A percentile compares a stretch with the other conserved stretches of the same genome.
phyloP scores from a whole-genome alignment of 2,888 invertebrate species.

The Patella depressa region DNA sequence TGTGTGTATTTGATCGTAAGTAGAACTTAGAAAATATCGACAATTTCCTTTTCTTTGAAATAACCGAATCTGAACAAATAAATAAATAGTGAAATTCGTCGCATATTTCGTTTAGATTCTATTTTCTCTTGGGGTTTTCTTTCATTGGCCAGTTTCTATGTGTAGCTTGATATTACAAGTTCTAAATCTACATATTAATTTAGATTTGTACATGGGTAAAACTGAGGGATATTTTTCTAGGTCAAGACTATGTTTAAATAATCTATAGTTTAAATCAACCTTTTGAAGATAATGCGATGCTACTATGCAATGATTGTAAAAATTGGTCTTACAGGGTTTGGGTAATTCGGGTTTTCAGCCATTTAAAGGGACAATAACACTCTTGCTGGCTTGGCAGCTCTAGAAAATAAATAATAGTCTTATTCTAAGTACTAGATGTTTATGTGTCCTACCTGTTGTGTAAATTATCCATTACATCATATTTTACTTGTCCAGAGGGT shows the following conservation, averaged over 20 bases:
- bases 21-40: neutral
- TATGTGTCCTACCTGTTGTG: no score
- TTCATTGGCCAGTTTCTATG: neutral
- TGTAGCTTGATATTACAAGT: neutral
- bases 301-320: neutral
- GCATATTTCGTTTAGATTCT: neutral
- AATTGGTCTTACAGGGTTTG: neutral
- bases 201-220: neutral
- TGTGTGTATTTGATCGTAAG: neutral
- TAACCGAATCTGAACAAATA: neutral
- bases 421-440: no score
- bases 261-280: neutral
- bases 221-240: neutral
- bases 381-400: no score
- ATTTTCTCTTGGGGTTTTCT: neutral
- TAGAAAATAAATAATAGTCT: no score
- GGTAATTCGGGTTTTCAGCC: neutral
- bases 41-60: neutral
- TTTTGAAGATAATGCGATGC: neutral
- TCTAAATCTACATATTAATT: neutral
- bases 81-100: conserved; percentile 1
- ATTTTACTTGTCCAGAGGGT: no score
- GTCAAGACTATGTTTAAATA: neutral
- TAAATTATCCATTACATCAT: no score
- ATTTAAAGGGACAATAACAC: no score